Conservation (phyloP, 2,113 vertebrate species). For the Promerops cafer region DNA sequence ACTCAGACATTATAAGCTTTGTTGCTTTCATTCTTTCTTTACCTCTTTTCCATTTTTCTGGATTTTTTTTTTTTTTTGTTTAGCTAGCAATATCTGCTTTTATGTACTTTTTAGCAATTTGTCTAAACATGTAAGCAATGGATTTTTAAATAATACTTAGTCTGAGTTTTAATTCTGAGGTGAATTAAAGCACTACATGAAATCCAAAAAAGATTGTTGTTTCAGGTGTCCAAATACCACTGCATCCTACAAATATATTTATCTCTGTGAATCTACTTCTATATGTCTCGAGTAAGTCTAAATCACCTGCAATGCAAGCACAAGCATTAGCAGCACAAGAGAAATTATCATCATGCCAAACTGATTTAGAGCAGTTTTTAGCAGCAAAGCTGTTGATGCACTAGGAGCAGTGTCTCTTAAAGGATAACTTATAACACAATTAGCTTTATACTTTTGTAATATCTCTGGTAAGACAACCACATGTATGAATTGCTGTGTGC, state of each 20-base stretch:
- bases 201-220: neutral
- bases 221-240: neutral
- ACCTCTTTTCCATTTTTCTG: neutral
- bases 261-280: neutral
- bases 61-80: neutral
- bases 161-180: neutral
- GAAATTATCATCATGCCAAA: neutral
- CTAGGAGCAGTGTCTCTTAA: neutral
- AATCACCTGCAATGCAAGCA: neutral
- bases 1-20: neutral
- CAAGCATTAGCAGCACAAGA: neutral
- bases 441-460: neutral
- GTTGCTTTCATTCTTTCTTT: neutral
- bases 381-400: neutral
- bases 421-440: neutral
- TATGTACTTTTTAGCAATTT: neutral
- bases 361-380: neutral
- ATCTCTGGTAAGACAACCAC: neutral
- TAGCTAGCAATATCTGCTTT: neutral
- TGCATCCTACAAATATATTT: neutral
- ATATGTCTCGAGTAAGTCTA: neutral
- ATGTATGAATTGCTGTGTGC: rapidly evolving
- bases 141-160: neutral
- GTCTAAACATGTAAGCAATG: neutral
- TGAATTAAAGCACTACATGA: neutral